phyloP scores from a whole-genome alignment of 2,888 invertebrate genomes.

The Folsomia candida region DNA sequence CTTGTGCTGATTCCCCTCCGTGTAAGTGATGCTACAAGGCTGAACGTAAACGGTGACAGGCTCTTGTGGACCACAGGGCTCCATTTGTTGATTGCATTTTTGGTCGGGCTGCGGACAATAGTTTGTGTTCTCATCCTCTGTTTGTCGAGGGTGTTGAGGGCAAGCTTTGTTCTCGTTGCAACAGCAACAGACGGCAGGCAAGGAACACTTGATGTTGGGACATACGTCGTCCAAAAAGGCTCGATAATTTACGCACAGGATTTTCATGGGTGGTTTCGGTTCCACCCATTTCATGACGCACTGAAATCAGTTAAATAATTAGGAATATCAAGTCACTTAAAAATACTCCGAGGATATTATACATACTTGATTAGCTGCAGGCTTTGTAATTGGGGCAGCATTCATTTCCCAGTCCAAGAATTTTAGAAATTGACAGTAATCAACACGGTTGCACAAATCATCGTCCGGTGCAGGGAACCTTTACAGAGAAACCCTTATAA shows the following conservation, averaged over 20 bases:
- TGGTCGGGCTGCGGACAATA: slow-evolving; percentile 25
- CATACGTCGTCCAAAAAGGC: slow-evolving; percentile 46
- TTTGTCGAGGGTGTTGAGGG: slow-evolving; percentile 33
- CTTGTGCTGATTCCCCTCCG: slow-evolving; percentile 36
- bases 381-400: slow-evolving; percentile 57
- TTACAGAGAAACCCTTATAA: not conserved
- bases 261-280: slow-evolving; percentile 44
- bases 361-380: slow-evolving; percentile 58
- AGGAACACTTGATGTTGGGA: slow-evolving; percentile 46
- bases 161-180: slow-evolving; percentile 37
- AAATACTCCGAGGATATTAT: slow-evolving; percentile 28
- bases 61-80: slow-evolving; percentile 32
- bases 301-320: slow-evolving; percentile 3
- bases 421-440: slow-evolving; percentile 66
- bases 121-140: slow-evolving; percentile 22
- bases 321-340: not conserved
- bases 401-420: slow-evolving; percentile 69
- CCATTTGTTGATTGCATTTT: slow-evolving; percentile 12
- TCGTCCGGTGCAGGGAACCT: slow-evolving; percentile 42
- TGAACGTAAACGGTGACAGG: slow-evolving; percentile 39
- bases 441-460: slow-evolving; percentile 54
- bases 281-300: slow-evolving; percentile 46
- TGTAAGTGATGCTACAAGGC: slow-evolving; percentile 41
- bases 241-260: slow-evolving; percentile 48
- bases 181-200: slow-evolving; percentile 45